phyloP scores from a whole-genome alignment of 92 coral and sea anemone genomes.

The Plumapathes pennacea region DNA sequence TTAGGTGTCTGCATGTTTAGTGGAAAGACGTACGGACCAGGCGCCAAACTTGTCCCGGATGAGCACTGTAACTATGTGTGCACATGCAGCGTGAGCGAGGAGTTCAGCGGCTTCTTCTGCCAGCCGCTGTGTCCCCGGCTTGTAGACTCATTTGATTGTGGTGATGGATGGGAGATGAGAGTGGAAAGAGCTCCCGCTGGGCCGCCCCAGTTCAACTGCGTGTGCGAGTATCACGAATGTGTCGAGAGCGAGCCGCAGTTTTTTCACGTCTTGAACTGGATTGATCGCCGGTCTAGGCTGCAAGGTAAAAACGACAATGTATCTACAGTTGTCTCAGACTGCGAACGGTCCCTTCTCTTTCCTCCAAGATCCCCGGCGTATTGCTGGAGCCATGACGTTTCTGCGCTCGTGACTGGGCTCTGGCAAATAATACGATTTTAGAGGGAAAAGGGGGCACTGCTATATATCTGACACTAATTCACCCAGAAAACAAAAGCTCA shows the following conservation, averaged over 20 bases:
- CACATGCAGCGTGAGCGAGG: conserved; percentile 17
- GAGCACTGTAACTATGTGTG: conserved; percentile 26
- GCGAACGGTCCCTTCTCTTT: background rate
- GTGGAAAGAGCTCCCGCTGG: conserved; percentile 17
- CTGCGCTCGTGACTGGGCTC: too few relatives aligned
- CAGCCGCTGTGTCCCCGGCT: conserved; percentile 35
- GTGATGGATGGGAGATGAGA: conserved; percentile 16
- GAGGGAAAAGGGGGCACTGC: too few relatives aligned
- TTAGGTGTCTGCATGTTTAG: too few relatives aligned
- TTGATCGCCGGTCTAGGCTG: too few relatives aligned
- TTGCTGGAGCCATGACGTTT: too few relatives aligned
- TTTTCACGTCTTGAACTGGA: too few relatives aligned
- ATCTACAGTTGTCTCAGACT: background rate
- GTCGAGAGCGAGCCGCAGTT: too few relatives aligned
- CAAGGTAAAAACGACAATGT: background rate
- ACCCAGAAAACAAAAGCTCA: too few relatives aligned
- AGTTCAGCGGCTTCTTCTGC: conserved; percentile 43
- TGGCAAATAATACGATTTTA: too few relatives aligned
- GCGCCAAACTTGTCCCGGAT: conserved; percentile 38
- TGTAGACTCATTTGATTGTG: conserved; percentile 17
- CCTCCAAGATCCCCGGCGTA: too few relatives aligned
- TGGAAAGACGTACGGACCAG: too few relatives aligned
- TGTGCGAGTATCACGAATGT: conserved; percentile 13
- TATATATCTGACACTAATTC: too few relatives aligned
- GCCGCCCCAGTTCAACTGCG: conserved; percentile 43